Base-by-base conservation (phyloP, 2,797 vertebrate species). In the Podarcis lilfordi region DNA sequence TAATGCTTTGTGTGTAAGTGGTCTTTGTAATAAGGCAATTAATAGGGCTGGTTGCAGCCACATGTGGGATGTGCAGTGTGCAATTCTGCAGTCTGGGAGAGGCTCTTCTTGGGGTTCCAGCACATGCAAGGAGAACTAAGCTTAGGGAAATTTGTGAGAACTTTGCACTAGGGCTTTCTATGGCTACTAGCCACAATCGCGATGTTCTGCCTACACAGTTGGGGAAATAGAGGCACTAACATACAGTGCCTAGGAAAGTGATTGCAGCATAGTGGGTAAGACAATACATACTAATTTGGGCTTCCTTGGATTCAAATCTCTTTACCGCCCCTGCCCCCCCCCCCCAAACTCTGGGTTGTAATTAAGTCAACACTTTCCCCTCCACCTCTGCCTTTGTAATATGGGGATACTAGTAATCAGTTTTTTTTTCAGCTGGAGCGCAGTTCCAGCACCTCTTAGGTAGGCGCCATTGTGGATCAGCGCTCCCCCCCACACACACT, bases 1-100 rank as follows among this genome's bases (percentile, higher is more conserved):
- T 0, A 8, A 72, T 19, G 71, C 77, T 21, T 90, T 89, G 2
- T 3, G 17, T 69, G 71, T 27, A 84, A 89, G 45, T 55, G 74
- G 87, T 90, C 59, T 64, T 45, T 55, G 5, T 82, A 66, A 87
- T 50, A 79, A 76, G 19, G 19, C 27, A 74, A 74, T 9, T 21
- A 55, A 59, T 37, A 71, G 4, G 6, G 45, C 21, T 79, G 85
- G 11, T 50, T 72, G 17, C 55, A 50, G 0, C 0, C 71, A 89
- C 89, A 35, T 3, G 0, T 59, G 17, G 59, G 88, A 66, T 76
- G 50, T 55, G 32, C 5, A 55, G 64, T 80, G 1, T 2, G 69
- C 72, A 40, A 85, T 90, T 68, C 85, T 72, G 79, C 69, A 82
- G 84, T 37, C 83, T 89, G 91, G 90, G 86, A 94, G 86, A 15